Conservation (phyloP, 2,797 vertebrate species). For the Staurois parvus region DNA sequence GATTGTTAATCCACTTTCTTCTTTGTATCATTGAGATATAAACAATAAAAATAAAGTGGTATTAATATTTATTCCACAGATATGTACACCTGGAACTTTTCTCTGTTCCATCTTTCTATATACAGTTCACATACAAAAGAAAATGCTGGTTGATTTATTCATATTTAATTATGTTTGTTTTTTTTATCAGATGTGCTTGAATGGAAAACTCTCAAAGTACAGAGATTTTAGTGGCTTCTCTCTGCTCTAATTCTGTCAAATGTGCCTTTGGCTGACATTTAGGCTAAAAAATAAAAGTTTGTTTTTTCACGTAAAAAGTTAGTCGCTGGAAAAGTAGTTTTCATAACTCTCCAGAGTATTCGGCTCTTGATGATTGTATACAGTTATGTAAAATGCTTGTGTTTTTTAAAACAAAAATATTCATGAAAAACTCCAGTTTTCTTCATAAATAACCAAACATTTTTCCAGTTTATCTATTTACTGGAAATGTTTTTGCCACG, state of each 20-base stretch:
- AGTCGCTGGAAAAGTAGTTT: not conserved
- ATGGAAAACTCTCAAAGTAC: constrained; percentile 16
- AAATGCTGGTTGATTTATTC: not conserved
- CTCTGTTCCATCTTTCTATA: not conserved
- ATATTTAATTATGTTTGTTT: constrained; percentile 35
- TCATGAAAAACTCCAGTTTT: no score
- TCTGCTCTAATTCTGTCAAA: constrained; percentile 30
- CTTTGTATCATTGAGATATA: not conserved
- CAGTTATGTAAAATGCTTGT: no score
- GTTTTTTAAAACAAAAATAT: no score
- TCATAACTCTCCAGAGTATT: not conserved
- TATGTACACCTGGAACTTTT: not conserved
- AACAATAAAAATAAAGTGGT: not conserved
- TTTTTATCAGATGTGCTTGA: constrained; percentile 29
- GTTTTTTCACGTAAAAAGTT: not conserved
- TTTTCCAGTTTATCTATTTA: not conserved
- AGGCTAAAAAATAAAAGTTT: constrained; percentile 16
- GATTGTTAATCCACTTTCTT: not conserved
- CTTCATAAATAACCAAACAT: no score
- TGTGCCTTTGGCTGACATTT: constrained; percentile 15
- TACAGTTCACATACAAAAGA: not conserved
- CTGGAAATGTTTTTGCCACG: no score
- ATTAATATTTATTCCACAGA: not conserved
- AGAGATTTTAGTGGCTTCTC: constrained; percentile 33
- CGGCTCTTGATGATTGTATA: not conserved